Percentiles rank a stretch among this genome's conserved stretches.
Evolutionary conservation across 1,140 invertebrate species (phyloP).

Genomic region (Atta colombica): DNA sequence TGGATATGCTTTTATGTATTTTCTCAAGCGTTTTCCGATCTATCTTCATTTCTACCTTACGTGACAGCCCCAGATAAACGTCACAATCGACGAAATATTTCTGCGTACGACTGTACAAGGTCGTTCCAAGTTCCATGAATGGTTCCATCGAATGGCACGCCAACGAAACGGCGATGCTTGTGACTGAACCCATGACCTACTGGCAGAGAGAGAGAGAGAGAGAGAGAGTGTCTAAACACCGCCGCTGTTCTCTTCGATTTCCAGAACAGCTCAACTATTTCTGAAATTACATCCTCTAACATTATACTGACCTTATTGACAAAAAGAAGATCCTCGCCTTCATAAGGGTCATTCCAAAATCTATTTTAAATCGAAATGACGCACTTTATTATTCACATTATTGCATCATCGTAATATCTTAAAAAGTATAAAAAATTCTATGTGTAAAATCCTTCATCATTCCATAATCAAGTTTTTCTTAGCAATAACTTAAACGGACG

Average conservation of each 20-base stretch:
- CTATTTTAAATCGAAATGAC: slow-evolving; percentile 14
- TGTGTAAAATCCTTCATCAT: neutral
- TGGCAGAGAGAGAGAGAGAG: slow-evolving; percentile 13
- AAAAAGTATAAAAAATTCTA: slow-evolving; percentile 18
- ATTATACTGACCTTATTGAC: slow-evolving; percentile 48
- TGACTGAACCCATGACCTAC: slow-evolving; percentile 58
- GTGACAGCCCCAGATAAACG: slow-evolving; percentile 11
- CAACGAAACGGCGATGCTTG: slow-evolving; percentile 40
- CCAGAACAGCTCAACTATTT: slow-evolving; percentile 50
- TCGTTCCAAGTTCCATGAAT: slow-evolving; percentile 77
- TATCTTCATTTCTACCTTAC: neutral
- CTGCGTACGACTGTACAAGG: slow-evolving; percentile 72
- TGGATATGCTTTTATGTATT: too few species aligned
- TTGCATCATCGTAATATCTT: neutral
- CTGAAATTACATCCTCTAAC: slow-evolving; percentile 53
- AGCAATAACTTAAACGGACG: neutral
- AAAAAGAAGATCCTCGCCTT: neutral
- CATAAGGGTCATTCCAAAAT: neutral
- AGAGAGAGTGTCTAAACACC: slow-evolving; percentile 41
- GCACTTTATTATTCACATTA: neutral
- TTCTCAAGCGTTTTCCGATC: neutral
- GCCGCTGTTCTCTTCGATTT: slow-evolving; percentile 24
- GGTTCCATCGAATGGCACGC: slow-evolving; percentile 70
- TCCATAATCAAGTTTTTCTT: neutral
- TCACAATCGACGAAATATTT: slow-evolving; percentile 58